Conservation (phyloP, 2,113 vertebrate species). For the Neofelis nebulosa region DNA sequence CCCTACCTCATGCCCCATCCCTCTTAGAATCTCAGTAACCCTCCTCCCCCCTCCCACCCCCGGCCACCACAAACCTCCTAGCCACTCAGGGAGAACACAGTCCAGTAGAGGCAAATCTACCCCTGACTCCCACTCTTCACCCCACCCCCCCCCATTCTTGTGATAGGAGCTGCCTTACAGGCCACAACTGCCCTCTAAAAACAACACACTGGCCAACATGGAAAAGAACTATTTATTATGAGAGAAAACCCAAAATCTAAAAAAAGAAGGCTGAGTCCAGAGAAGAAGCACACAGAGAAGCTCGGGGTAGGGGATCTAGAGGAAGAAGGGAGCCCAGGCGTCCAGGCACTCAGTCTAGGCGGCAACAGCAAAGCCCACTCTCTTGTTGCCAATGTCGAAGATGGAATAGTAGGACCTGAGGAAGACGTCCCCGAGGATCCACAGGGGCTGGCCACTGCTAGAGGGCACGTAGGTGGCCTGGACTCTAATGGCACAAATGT, state of each 20-base stretch:
- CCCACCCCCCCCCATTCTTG: neutral
- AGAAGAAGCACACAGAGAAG: neutral
- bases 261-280: neutral
- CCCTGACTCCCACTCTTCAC: neutral
- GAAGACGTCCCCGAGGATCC: constrained; percentile 86
- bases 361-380: constrained; percentile 79
- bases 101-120: neutral
- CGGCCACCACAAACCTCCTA: neutral
- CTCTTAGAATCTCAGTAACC: neutral
- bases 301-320: neutral
- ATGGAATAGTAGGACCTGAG: constrained; percentile 85
- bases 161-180: neutral
- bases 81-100: neutral
- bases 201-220: neutral
- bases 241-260: neutral
- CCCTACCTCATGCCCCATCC: neutral
- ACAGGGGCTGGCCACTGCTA: constrained; percentile 75
- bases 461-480: constrained; percentile 82
- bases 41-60: neutral
- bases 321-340: constrained; percentile 60
- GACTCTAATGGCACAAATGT: constrained; percentile 79
- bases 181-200: neutral
- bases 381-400: constrained; percentile 83
- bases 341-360: constrained; percentile 70
- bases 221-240: constrained; percentile 65